Base-by-base conservation (phyloP, 2,113 vertebrate species). In the Microcebus tavaratra region DNA sequence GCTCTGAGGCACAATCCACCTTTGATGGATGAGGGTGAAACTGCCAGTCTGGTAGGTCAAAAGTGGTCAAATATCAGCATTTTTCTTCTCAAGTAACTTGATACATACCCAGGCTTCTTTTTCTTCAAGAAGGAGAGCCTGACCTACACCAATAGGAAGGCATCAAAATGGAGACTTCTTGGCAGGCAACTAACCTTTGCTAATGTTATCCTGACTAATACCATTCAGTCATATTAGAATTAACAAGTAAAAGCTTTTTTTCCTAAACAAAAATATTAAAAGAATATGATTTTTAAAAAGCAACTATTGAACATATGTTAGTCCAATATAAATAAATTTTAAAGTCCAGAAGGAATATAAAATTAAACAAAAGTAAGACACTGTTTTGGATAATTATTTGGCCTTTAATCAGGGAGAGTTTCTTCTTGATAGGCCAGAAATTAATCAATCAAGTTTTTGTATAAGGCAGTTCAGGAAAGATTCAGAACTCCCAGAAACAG, bases 291-390 rank as follows among this genome's bases (percentile, higher is more conserved):
- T 63, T 63, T 63, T 63, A 2, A 83, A 88, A 72, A 82, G 5
- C 1, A 94, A 80, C 65, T 81, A 59, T 1, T 92, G 17, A 86
- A 65, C 29, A 90, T 29, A 84, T 34, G 17, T 94, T 68, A 59
- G 48, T 84, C 55, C 17, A 70, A 94, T 31, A 61, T 68, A 73
- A 96, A 73, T 17, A 36, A 75, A 82, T 31, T 48, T 76, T 18
- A 75, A 70, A 95, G 82, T 17, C 34, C 68, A 95, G 8, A 93
- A 86, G 18, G 15, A 86, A 87, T 79, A 75, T 65, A 42, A 72
- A 96, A 81, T 84, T 88, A 73, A 68, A 76, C 18, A 61, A 86
- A 95, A 88, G 29, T 79, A 20, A 50, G 27, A 88, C 57, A 83
- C 21, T 70, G 3, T 50, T 39, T 90, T 67, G 12, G 21, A 45